Evolutionary conservation across 1,140 invertebrate species (phyloP).

Genomic region (Drosophila arawakana): DNA sequence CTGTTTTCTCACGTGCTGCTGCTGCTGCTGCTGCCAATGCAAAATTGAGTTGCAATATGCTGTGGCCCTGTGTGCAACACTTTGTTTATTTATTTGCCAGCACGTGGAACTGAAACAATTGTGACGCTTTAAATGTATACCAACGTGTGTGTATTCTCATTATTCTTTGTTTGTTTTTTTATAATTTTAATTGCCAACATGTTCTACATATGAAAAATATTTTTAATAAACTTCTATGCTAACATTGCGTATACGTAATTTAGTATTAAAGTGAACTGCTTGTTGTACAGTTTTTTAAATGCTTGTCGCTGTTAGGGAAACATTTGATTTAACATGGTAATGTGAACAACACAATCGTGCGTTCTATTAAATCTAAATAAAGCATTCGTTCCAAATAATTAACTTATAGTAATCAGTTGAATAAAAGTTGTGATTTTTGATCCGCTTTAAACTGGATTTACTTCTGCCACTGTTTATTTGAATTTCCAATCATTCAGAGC

Average conservation of each 20-base stretch:
- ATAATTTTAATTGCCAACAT: slow-evolving; percentile 38
- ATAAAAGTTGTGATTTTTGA: slow-evolving; percentile 7
- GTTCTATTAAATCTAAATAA: slow-evolving; percentile 20
- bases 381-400: slow-evolving; percentile 29
- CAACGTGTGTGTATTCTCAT: background rate
- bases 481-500: slow-evolving; percentile 5
- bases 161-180: slow-evolving; percentile 1
- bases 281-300: slow-evolving; percentile 8
- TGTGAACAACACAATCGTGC: slow-evolving; percentile 7
- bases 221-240: slow-evolving; percentile 2
- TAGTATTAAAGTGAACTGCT: slow-evolving; percentile 10
- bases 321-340: background rate
- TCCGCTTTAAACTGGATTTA: slow-evolving; percentile 1
- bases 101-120: slow-evolving; percentile 67
- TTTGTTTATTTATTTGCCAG: slow-evolving; percentile 70
- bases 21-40: slow-evolving; percentile 47
- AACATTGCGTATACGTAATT: slow-evolving; percentile 22
- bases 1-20: slow-evolving; percentile 76
- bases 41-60: slow-evolving; percentile 69
- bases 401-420: slow-evolving; percentile 8
- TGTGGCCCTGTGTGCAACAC: slow-evolving; percentile 23
- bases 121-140: slow-evolving; percentile 30
- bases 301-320: slow-evolving; percentile 18
- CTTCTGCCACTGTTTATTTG: slow-evolving; percentile 24
- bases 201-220: background rate